Evolutionary conservation across 2,888 invertebrate species (phyloP).

Genomic region (Dicyrtomina minuta): DNA sequence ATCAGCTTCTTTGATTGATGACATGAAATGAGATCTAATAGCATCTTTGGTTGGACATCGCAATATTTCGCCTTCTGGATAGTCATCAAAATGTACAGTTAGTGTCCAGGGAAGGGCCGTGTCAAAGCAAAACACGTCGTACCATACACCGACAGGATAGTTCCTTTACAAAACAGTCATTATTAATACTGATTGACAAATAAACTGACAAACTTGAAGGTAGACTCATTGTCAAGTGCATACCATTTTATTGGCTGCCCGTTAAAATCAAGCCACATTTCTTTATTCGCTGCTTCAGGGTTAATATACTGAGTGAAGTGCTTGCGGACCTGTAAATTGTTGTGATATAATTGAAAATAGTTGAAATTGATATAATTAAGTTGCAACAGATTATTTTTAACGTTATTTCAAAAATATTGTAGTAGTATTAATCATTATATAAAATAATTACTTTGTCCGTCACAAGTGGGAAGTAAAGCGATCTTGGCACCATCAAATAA

Average conservation of each 20-base stretch:
- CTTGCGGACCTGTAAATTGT: slow-evolving; percentile 77
- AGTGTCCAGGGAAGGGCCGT: slow-evolving; percentile 86
- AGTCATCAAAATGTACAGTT: slow-evolving; percentile 91
- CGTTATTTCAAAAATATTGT: too few relatives aligned
- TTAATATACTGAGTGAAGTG: slow-evolving; percentile 82
- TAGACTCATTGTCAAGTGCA: slow-evolving; percentile 35
- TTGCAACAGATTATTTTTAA: slow-evolving; percentile 13
- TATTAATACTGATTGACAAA: slow-evolving; percentile 7
- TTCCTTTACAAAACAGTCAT: slow-evolving; percentile 59
- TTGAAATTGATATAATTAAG: too few relatives aligned
- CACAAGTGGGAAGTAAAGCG: slow-evolving; percentile 91
- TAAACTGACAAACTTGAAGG: too few relatives aligned
- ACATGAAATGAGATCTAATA: slow-evolving; percentile 91
- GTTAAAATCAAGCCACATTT: slow-evolving; percentile 93
- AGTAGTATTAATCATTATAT: too few relatives aligned
- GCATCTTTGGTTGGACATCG: slow-evolving; percentile 79
- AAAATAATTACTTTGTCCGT: slow-evolving; percentile 80
- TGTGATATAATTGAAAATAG: slow-evolving; percentile 35
- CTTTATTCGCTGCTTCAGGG: slow-evolving; percentile 76
- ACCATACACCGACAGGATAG: slow-evolving; percentile 78
- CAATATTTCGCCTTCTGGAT: slow-evolving; percentile 85
- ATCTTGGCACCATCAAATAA: slow-evolving; percentile 88
- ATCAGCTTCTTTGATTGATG: slow-evolving; percentile 96
- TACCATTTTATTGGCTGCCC: slow-evolving; percentile 86
- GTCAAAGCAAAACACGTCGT: slow-evolving; percentile 71